Evolutionary conservation across 2,888 invertebrate species (phyloP), one percentile per base, ranked within the genome.

Genomic region (Hybos culiciformis): DNA sequence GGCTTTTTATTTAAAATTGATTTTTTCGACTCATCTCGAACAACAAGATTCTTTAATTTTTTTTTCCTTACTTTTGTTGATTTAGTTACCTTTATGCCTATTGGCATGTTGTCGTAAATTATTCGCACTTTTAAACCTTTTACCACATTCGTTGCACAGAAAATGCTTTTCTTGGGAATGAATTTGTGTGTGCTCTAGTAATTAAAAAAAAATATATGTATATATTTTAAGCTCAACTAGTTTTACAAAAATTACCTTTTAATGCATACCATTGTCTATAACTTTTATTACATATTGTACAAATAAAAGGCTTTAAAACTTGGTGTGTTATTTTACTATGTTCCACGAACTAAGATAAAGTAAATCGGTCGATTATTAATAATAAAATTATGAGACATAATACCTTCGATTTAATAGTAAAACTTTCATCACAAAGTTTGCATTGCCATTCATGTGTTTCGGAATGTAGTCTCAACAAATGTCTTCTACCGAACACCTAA

Each of bases 21-120:
- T n/a, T n/a, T n/a, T n/a, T n/a, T n/a, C n/a, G n/a, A n/a, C n/a
- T n/a, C n/a, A n/a, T n/a, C n/a, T n/a, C n/a, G n/a, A n/a, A n/a
- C n/a, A n/a, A n/a, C n/a, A n/a, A n/a, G n/a, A n/a, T n/a, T n/a
- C n/a, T n/a, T n/a, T n/a, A n/a, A n/a, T n/a, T n/a, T n/a, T n/a
- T n/a, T n/a, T n/a, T n/a, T n/a, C n/a, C n/a, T n/a, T n/a, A n/a
- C n/a, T n/a, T n/a, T n/a, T n/a, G n/a, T n/a, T n/a, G n/a, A n/a
- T n/a, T n/a, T n/a, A n/a, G n/a, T n/a, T n/a, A n/a, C 72, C 74
- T 0, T 69, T 64, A 46, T 76, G 76, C 1, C 76, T 60, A 46
- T 72, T 54, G 60, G 73, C 62, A 50, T 76, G 76, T 47, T 75
- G 75, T 0, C 74, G 65, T 15, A 76, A 56, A 49, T 75, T 76